These are phyloP conservation scores for Plecotus auritus DNA, from an alignment of 2,113 vertebrate genomes.

Conservation along the genomic window DNA sequence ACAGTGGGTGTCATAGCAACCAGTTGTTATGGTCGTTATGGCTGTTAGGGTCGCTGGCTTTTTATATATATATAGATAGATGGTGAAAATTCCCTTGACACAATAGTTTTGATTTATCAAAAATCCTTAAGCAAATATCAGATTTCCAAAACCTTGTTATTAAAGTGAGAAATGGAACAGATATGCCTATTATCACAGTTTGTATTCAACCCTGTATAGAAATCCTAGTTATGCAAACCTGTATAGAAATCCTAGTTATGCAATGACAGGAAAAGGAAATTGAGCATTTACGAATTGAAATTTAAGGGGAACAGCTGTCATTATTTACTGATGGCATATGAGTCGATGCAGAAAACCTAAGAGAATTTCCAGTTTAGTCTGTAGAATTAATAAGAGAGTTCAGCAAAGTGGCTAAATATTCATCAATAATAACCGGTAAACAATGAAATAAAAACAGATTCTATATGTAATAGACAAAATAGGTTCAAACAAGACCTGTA, in stretches of 20 bases:
- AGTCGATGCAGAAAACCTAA: neutral
- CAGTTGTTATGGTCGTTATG: too few species aligned
- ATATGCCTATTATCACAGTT: neutral
- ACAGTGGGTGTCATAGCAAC: too few species aligned
- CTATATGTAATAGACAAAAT: neutral
- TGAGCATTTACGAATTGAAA: neutral
- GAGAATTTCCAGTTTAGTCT: neutral
- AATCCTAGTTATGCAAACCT: neutral
- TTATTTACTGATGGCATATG: neutral
- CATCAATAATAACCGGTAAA: neutral
- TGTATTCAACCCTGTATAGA: neutral
- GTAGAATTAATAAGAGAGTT: constrained; percentile 22
- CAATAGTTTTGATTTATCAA: neutral
- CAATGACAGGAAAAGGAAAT: constrained; percentile 48
- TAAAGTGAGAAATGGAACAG: constrained; percentile 16
- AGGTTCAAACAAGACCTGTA: neutral
- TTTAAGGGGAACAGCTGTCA: neutral
- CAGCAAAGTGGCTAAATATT: neutral
- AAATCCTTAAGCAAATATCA: neutral
- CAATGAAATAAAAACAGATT: constrained; percentile 20
- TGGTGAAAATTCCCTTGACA: neutral
- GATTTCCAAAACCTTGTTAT: neutral
- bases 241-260: neutral
- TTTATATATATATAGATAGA: too few species aligned
- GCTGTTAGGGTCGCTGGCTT: too few species aligned